phyloP scores from a whole-genome alignment of 2,113 vertebrate species.

The Gyps fulvus region DNA sequence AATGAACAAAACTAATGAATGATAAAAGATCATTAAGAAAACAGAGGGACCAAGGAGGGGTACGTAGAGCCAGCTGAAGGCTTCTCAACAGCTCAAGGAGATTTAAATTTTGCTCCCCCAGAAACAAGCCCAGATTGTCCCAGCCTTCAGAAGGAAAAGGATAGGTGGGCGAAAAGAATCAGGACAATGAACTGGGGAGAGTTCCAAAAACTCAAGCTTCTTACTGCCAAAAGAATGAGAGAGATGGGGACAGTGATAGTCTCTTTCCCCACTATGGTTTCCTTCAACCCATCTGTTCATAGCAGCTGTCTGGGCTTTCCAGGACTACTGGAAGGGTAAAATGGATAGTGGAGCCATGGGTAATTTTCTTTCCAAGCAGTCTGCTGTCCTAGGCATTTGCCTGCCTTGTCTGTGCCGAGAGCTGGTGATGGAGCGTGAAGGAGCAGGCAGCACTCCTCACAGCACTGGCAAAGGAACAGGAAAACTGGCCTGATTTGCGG shows the following conservation, averaged over 20 bases:
- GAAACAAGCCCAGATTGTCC: neutral
- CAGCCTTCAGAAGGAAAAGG: neutral
- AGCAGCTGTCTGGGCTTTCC: neutral
- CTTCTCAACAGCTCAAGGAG: neutral
- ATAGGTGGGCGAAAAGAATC: neutral
- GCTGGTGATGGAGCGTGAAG: neutral
- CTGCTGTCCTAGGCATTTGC: neutral
- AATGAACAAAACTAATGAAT: neutral
- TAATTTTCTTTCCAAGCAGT: neutral
- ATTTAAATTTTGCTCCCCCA: neutral
- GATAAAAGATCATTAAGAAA: neutral
- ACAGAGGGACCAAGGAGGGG: neutral
- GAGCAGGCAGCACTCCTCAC: neutral
- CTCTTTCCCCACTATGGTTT: neutral
- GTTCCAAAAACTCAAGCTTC: neutral
- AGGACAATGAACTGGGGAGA: neutral
- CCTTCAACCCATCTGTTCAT: neutral
- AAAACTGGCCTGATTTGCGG: neutral
- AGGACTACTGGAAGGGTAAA: neutral
- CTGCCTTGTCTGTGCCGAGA: neutral
- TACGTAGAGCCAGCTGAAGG: neutral
- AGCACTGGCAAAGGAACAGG: neutral
- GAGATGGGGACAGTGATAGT: neutral
- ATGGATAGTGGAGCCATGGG: neutral
- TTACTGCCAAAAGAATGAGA: neutral